Percentiles rank a stretch among this genome's conserved stretches.
Conservation (phyloP, 1,140 invertebrate genomes). For the Listronotus bonariensis region DNA sequence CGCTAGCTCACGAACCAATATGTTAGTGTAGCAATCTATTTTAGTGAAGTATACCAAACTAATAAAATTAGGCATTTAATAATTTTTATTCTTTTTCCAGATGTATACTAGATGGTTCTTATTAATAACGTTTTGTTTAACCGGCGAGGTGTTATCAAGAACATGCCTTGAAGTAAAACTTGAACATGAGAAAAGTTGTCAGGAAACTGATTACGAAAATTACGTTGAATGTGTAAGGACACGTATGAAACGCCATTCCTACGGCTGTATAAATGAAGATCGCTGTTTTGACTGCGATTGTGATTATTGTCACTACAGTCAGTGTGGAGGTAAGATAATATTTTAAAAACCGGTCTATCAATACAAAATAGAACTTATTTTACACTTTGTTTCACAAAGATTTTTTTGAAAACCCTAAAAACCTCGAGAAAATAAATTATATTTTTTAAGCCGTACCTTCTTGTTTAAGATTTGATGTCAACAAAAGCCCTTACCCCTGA, state of each 20-base stretch:
- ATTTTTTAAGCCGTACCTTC: too few species aligned
- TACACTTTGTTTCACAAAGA: too few species aligned
- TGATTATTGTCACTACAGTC: slow-evolving; percentile 23
- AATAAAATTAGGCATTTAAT: too few species aligned
- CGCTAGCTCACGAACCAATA: too few species aligned
- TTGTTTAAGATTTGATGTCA: too few species aligned
- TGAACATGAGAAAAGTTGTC: slow-evolving; percentile 20
- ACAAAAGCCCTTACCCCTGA: too few species aligned
- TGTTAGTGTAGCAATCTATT: too few species aligned
- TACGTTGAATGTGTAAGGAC: slow-evolving; percentile 25
- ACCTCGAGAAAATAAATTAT: too few species aligned
- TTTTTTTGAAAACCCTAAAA: too few species aligned
- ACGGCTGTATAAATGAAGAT: slow-evolving; percentile 8
- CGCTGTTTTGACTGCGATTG: slow-evolving; percentile 23
- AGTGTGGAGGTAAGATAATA: slow-evolving; percentile 26
- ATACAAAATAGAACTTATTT: slow-evolving; percentile 1
- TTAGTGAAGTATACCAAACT: too few species aligned
- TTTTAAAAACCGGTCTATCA: background rate
- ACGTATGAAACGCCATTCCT: slow-evolving; percentile 28
- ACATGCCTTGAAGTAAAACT: slow-evolving; percentile 22
- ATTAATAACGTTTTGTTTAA: background rate
- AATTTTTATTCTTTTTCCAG: too few species aligned
- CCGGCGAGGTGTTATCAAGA: background rate
- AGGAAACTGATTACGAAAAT: slow-evolving; percentile 11
- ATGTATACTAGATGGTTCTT: too few species aligned